Base-by-base conservation (phyloP, 2,888 invertebrate species). In the Iphiclides podalirius region DNA sequence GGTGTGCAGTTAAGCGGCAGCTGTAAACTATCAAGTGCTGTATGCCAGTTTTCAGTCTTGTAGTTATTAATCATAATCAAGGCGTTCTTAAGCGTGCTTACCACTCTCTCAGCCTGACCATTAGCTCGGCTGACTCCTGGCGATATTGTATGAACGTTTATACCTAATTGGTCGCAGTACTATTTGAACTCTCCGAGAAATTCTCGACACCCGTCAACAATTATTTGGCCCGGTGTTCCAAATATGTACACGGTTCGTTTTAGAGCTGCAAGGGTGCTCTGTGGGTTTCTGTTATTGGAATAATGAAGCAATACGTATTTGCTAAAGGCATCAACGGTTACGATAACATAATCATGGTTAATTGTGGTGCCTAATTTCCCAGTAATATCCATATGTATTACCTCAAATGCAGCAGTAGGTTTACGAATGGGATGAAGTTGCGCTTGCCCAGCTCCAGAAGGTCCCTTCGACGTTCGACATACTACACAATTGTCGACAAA, bases 51-150 rank as follows among this genome's bases (percentile, higher is more conserved):
- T 8, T 7, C 1, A 0, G 57, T 60, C 17, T 63, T 59, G 42
- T 59, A 61, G 40, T 62, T 64, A 40, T 59, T 58, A 0, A 64
- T 58, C 36, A 63, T 61, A 28, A 28, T 8, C n/a, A 6, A 28
- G 3, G 44, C 54, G 31, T 60, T 63, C 33, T 60, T 60, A 7
- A 63, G 38, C 0, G 57, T 63, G 0, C 47, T 43, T 41, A 63
- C 47, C 1, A 53, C 40, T 1, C 60, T 15, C 31, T 59, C 59
- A 0, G 55, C 57, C 36, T 60, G 60, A 1, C 61, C 59, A 39
- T 61, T 60, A 0, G 60, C 57, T 55, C 59, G 52, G 48, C 57
- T 59, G 4, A 48, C 39, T 23, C 59, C 60, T 40, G 59, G 57
- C 1, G 59, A 41, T 28, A 58, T 62, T 2, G 48, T 9, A 15